Evolutionary conservation across 2,888 invertebrate genomes (phyloP), one percentile per base, ranked within the genome.

Genomic region (Drosophila sordidula): DNA sequence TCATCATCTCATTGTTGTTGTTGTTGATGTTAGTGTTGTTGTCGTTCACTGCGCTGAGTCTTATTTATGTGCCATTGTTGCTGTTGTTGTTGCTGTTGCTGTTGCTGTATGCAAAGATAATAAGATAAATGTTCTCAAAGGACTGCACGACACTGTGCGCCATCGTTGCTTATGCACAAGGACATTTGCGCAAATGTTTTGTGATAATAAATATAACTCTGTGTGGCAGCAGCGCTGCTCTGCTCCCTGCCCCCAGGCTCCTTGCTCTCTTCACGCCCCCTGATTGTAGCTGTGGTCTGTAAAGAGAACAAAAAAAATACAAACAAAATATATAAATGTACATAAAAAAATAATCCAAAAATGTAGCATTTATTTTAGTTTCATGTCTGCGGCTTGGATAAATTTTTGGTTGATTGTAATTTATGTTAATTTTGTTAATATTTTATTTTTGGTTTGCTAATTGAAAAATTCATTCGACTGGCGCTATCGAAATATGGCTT

Each of bases 51-150:
- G 50, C 64, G 71, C 74, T 83, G 83, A 85, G 88, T 83, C 88
- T 85, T 83, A 85, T 86, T 85, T 85, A 85, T 87, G 86, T 79
- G 73, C 39, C 59, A 54, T 62, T 65, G 61, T 47, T 65, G 62
- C 56, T 67, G 70, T 46, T 79, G 67, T 38, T 69, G 49, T 46
- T 57, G 45, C 46, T 68, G 49, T 46, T 57, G 45, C 46, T 68
- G 63, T 55, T 67, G 80, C 71, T 86, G 75, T 79, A 76, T 85
- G 82, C 80, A 88, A 87, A 87, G 80, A 87, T 87, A 88, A 87
- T 89, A 87, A 87, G 87, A 87, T 87, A 87, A 87, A 87, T 87
- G 87, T 87, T 83, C 89, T 88, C 88, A 78, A 87, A 87, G 87
- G 89, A 87, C 89, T 78, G 85, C 80, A 84, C 82, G 78, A 84